Evolutionary conservation across 2,888 invertebrate genomes (phyloP), one percentile per base, ranked within the genome.

Genomic region (Epiblema foenella): DNA sequence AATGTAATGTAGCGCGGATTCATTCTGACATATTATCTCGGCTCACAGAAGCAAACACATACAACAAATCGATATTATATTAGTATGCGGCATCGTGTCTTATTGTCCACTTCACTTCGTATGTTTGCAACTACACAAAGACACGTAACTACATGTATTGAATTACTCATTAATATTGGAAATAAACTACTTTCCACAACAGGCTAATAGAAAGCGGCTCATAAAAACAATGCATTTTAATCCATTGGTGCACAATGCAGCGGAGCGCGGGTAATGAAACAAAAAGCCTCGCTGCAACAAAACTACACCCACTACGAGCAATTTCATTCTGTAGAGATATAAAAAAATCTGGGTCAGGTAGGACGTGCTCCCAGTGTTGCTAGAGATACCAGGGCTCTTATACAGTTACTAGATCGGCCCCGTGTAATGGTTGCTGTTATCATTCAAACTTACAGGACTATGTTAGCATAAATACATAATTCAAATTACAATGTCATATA

Each of bases 321-420:
- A 91, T 92, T 92, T 91, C 89, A 89, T 91, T 88, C 87, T 85
- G 83, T 85, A 89, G 88, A 84, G 86, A 85, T 88, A 91, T 91
- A 91, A 92, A 90, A 46, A 90, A 91, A 92, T 89, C 88, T 91
- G 81, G 92, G 92, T 92, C 91, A 90, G 86, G 84, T 85, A 79
- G 80, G 75, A 79, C 80, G 84, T 82, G 79, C 75, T 76, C 74
- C 78, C 80, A 81, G 80, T 77, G 81, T 83, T 83, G 77, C 79
- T 86, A 80, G 81, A 83, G 80, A 80, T 80, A 77, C 79, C 77
- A 77, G 77, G 70, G 72, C 57, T 69, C 77, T 75, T 49, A 42
- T 77, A 80, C 20, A 49, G n/a, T 12, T 20, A 29, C 83, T 86
- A 64, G 89, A 88, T 78, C 71, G 69, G 83, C 74, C 51, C 33